Percentiles rank a stretch among this genome's conserved stretches.
Conservation (phyloP, 2,797 vertebrate genomes). For the Diglossa cyanea region DNA sequence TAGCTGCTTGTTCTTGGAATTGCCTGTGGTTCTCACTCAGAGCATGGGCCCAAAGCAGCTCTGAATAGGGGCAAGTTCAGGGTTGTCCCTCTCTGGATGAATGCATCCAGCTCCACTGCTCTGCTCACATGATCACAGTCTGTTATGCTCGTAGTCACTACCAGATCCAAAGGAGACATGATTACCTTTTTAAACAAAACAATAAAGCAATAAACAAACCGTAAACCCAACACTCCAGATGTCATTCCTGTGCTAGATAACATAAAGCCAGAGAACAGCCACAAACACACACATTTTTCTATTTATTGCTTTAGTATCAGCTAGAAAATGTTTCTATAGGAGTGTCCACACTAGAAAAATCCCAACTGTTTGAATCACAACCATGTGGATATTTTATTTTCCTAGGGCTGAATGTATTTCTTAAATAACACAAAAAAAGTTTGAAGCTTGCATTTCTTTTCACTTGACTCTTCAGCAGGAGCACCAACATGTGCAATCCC, state of each 20-base stretch:
- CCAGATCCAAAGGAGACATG: constrained; percentile 19
- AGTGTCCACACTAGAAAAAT: not conserved
- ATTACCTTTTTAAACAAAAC: constrained; percentile 60
- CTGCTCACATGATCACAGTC: not conserved
- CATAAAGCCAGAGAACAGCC: constrained; percentile 26
- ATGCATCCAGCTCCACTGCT: not conserved
- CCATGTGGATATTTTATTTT: not conserved
- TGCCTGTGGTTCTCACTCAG: accelerated
- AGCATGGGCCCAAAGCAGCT: not conserved
- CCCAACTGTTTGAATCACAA: not conserved
- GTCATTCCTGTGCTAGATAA: constrained; percentile 38
- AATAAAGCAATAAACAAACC: constrained; percentile 58
- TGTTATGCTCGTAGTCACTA: not conserved
- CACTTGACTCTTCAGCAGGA: constrained; percentile 7
- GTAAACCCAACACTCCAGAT: constrained; percentile 46
- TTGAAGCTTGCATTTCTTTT: not conserved
- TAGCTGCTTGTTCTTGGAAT: not conserved
- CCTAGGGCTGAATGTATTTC: not conserved
- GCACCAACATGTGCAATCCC: constrained; percentile 1
- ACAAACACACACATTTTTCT: not conserved
- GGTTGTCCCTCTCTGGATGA: not conserved
- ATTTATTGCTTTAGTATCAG: constrained; percentile 25
- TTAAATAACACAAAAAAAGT: not conserved
- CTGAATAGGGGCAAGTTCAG: not conserved
- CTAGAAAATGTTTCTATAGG: not conserved